Base-by-base conservation (phyloP, 2,888 invertebrate genomes). In the Orthosia cruda region DNA sequence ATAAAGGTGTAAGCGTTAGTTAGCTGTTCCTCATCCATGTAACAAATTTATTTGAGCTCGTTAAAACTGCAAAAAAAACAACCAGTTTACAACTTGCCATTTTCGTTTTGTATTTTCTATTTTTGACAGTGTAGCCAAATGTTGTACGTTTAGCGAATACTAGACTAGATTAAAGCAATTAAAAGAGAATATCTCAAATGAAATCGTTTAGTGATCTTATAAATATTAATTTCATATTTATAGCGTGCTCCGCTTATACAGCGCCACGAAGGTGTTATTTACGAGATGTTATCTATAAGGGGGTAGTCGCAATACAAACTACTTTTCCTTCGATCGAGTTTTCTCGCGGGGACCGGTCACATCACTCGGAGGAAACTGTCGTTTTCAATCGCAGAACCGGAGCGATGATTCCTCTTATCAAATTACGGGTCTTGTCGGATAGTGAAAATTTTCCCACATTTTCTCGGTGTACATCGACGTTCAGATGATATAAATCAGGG, bases 391-490 rank as follows among this genome's bases (percentile, higher is more conserved):
- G 90, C 79, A 89, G 81, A 93, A 93, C 93, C 93, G 92, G 94
- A 93, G 94, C 93, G 94, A 95, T 94, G 96, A 94, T 95, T 94
- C 95, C 92, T 91, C 94, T 95, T 94, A 96, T 96, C 95, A 96
- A 96, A 96, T 96, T 95, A 94, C 93, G 90, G 92, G 93, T 92
- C 91, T 92, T 88, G 90, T 91, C 89, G 90, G 91, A 91, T 92
- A 94, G 95, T 95, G 96, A 96, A 96, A 96, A 96, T 95, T 93
- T 96, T 96, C 96, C 95, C 96, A 95, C 95, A 96, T 96, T 96
- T 96, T 96, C 96, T 96, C 92, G 92, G 87, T 87, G 91, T 90
- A 89, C 91, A 90, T 91, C 92, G 91, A 81, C 86, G 89, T 86
- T 86, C 89, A 90, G 95, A 96, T 96, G 94, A 96, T 96, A 96